Evolutionary conservation across 2,113 vertebrate species (phyloP).

Genomic region (Seriola dumerili): DNA sequence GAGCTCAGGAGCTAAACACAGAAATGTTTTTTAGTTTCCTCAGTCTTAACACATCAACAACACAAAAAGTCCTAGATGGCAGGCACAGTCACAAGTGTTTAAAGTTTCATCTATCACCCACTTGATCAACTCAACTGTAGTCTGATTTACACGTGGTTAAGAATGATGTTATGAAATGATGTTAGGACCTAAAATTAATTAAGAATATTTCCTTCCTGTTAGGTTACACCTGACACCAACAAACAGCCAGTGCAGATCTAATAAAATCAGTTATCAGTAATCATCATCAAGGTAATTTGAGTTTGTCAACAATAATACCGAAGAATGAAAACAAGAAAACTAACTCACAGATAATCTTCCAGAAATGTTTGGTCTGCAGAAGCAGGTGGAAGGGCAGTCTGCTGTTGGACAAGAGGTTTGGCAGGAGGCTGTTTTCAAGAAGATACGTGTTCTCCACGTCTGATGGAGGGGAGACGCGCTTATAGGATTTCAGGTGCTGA

Average conservation of each 20-base stretch:
- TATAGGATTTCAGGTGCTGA: constrained; percentile 93
- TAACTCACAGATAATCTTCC: constrained; percentile 93
- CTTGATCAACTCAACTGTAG: background rate
- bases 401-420: constrained; percentile 84
- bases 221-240: background rate
- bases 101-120: background rate
- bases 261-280: background rate
- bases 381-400: constrained; percentile 95
- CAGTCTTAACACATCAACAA: background rate
- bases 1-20: constrained; percentile 90
- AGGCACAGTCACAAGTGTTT: background rate
- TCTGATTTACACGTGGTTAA: background rate
- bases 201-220: background rate
- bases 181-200: background rate
- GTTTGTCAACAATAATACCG: background rate
- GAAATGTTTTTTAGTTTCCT: constrained; percentile 2
- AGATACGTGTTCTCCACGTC: constrained; percentile 91
- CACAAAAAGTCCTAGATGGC: too few relatives aligned
- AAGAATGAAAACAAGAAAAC: background rate
- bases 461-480: constrained; percentile 87
- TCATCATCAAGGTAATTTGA: background rate
- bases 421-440: constrained; percentile 86
- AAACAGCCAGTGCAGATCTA: background rate
- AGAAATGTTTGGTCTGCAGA: constrained; percentile 89
- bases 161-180: background rate